Evolutionary conservation across 2,888 invertebrate genomes (phyloP), one percentile per base, ranked within the genome.

Genomic region (Germaria angustata): DNA sequence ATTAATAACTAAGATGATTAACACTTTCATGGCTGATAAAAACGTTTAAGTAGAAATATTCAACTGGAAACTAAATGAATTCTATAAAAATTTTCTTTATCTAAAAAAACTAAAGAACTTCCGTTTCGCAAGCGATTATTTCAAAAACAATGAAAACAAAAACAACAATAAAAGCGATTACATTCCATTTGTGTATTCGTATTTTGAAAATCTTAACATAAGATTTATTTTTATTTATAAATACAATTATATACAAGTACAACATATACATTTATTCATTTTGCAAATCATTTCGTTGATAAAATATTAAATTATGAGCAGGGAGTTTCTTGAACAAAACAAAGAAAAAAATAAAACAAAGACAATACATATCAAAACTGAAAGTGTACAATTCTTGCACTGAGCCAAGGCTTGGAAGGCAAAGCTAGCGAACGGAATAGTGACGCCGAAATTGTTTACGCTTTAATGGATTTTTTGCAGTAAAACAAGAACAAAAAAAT

Each of bases 401-500:
- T 63, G 20, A 61, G 34, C 11, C 55, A 28, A 46, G 75, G 13
- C 24, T 24, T 57, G 8, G 8, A 39, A 5, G 69, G 84, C 87
- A 49, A 86, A 86, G 87, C 85, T 82, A 86, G 86, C 80, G 84
- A 86, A 87, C 88, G 87, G 87, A 86, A 86, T 86, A 85, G 84
- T 87, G 89, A 87, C 89, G 88, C 89, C 89, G 86, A 87, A 66
- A 79, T 68, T 75, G 71, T 81, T 71, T 77, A 61, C 76, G 81
- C 80, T 78, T 84, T 73, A 84, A 84, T 81, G 59, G 69, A 77
- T 59, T 53, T 81, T 65, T 65, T 11, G 9, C 13, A 61, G 44
- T 15, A 76, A 71, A 65, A 75, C 51, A 57, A 49, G 1, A 51
- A 34, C 22, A 75, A n/a, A 24, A n/a, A 57, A 15, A 1, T 24